phyloP scores from a whole-genome alignment of 2,888 invertebrate genomes.

The Lymantria dispar region DNA sequence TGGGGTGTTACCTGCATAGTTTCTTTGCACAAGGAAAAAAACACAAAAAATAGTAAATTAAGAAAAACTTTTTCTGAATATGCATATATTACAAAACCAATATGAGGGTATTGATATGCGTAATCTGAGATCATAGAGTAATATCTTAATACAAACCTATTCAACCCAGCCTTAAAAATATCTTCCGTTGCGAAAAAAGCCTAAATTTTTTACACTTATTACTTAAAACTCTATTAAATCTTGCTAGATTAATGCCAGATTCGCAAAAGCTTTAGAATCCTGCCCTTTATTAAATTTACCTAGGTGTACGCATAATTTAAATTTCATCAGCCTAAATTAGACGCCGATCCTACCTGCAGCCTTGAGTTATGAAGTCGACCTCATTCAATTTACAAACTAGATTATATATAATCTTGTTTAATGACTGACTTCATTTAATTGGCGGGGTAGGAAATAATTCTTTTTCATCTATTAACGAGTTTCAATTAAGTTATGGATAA shows the following conservation, averaged over 20 bases:
- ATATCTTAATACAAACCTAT: too few relatives aligned
- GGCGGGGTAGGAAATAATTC: neutral
- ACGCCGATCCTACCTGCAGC: too few relatives aligned
- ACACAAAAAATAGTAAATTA: too few relatives aligned
- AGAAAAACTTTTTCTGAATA: too few relatives aligned
- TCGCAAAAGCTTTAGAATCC: neutral
- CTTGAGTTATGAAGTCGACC: neutral
- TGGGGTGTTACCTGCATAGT: too few relatives aligned
- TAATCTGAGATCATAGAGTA: too few relatives aligned
- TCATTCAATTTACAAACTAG: neutral
- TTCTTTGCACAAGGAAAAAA: too few relatives aligned
- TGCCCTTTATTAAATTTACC: neutral
- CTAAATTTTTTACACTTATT: neutral
- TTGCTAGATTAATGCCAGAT: neutral
- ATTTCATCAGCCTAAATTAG: neutral
- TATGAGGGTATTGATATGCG: too few relatives aligned
- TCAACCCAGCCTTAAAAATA: neutral
- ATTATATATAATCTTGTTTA: neutral
- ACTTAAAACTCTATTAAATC: neutral
- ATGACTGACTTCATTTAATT: neutral
- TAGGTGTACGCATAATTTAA: neutral
- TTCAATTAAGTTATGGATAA: too few relatives aligned
- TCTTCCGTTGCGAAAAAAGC: neutral
- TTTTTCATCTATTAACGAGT: too few relatives aligned
- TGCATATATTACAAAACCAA: too few relatives aligned